Evolutionary conservation across 1,140 invertebrate genomes (phyloP), one percentile per base, ranked within the genome.

Genomic region (Metopolophium dirhodum): DNA sequence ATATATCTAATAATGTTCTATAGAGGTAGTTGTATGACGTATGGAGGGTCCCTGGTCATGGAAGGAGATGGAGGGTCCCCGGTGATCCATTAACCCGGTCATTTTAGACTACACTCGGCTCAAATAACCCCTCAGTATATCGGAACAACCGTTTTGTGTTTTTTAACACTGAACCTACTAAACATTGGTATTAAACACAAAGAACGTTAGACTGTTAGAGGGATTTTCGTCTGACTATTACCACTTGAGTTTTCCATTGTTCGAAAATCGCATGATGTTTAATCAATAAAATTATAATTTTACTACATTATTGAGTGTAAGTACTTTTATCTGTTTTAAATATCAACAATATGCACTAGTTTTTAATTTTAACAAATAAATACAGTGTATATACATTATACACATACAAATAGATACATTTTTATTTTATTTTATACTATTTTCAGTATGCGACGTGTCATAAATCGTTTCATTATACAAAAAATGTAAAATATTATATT

Each of bases 131-230:
- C 85, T 47, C 85, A 20, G 85, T 87, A 23, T 47, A 26, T 49
- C 45, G 41, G 26, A 87, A 49, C 41, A 87, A 87, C 85, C 85
- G 45, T 87, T 87, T 87, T 87, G 45, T 49, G 45, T 87, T 47
- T 87, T 87, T 87, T 87, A 45, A 87, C 85, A 47, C 26, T n/a
- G 85, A 87, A 87, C 85, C 85, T 45, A 87, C 85, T 87, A 87
- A 87, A 47, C 85, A 87, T 87, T 47, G 85, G 85, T 87, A 87
- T n/a, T 47, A 26, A 47, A 85, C 41, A 85, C 83, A 85, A 85
- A 41, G 41, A 41, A 41, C 41, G 41, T 41, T 41, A 85, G 41
- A 85, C 83, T 9, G 83, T 85, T 85, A 45, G 37, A 26, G 77
- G 77, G 77, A 83, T 18, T 77, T 37, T n/a, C 30, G 61, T n/a